A percentile compares a stretch with the other conserved stretches of the same genome.
Evolutionary conservation across 2,797 vertebrate species (phyloP).

Genomic region (Leptoclinus maculatus): DNA sequence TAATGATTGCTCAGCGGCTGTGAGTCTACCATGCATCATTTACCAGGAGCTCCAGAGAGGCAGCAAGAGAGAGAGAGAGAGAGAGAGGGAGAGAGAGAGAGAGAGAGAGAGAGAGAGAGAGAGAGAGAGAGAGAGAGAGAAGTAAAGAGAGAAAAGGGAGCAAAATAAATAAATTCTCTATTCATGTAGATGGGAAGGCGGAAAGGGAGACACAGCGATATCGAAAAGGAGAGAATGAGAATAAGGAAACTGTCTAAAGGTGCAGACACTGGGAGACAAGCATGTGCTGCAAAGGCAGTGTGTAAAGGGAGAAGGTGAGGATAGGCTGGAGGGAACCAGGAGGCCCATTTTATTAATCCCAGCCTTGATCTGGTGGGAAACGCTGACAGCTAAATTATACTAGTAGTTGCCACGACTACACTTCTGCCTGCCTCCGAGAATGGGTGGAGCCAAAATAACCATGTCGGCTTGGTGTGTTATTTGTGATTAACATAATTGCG

Average conservation of each 20-base stretch:
- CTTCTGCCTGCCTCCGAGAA: conserved; percentile 33
- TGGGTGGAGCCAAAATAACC: conserved; percentile 23
- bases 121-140: conserved; percentile 48
- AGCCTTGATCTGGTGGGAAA: conserved; percentile 79
- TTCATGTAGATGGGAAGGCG: conserved; percentile 45
- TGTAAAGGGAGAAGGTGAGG: conserved; percentile 67
- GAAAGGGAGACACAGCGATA: conserved; percentile 39
- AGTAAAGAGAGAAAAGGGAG: conserved; percentile 54
- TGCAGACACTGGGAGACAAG: conserved; percentile 51
- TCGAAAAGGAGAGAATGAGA: conserved; percentile 53
- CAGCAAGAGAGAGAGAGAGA: conserved; percentile 41
- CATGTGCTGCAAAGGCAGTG: conserved; percentile 53
- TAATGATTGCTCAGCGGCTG: conserved; percentile 85
- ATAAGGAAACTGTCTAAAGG: conserved; percentile 54
- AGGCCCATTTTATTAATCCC: conserved; percentile 84
- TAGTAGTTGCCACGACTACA: conserved; percentile 48
- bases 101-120: conserved; percentile 48
- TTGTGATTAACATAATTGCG: conserved; percentile 28
- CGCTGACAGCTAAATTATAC: conserved; percentile 69
- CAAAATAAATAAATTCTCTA: conserved; percentile 56
- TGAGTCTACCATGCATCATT: conserved; percentile 83
- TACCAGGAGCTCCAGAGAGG: conserved; percentile 76
- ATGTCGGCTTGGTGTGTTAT: not conserved
- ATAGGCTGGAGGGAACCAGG: conserved; percentile 73
- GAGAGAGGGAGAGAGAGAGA: conserved; percentile 42